Evolutionary conservation across 2,797 vertebrate species (phyloP).

Genomic region (Anas capensis): DNA sequence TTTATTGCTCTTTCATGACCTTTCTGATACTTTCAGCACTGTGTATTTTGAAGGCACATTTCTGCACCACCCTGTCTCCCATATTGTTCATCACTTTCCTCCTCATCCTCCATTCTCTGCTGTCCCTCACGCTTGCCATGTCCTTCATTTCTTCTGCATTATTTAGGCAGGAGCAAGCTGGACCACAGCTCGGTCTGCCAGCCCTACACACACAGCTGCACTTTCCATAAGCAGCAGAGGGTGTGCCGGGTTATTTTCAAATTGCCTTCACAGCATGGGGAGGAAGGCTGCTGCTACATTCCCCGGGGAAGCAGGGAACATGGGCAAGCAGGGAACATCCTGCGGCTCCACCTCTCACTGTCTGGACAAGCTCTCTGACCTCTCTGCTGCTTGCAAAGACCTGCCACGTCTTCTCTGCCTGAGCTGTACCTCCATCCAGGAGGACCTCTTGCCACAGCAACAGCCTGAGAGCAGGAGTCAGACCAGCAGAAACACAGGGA

Average conservation of each 20-base stretch:
- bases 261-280: background rate
- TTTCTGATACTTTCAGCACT: background rate
- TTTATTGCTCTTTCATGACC: background rate
- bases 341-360: accelerated
- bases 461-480: background rate
- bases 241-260: background rate
- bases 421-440: background rate
- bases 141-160: background rate
- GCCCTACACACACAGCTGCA: background rate
- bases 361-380: background rate
- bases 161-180: background rate
- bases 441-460: background rate
- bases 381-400: background rate
- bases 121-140: background rate
- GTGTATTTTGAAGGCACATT: background rate
- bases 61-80: background rate
- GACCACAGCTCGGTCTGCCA: background rate
- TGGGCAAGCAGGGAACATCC: too few species aligned
- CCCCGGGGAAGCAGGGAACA: background rate
- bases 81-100: background rate
- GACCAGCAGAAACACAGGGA: background rate
- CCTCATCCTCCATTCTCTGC: accelerated
- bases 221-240: background rate
- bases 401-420: background rate
- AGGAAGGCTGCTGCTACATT: background rate